Evolutionary conservation across 1,140 invertebrate species (phyloP), one percentile per base, ranked within the genome.

Genomic region (Diplogasteroides magnus): DNA sequence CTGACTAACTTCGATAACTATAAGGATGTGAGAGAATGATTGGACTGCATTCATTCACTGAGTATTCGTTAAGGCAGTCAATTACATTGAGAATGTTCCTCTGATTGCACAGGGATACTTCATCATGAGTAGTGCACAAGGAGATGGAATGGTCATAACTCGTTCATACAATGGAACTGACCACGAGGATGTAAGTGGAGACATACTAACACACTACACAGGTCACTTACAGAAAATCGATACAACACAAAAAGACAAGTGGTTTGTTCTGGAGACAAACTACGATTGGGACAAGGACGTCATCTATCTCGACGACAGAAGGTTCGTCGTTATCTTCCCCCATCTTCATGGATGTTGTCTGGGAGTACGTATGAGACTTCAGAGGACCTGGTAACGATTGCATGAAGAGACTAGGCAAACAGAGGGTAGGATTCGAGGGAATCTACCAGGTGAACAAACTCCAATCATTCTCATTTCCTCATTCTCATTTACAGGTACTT

Each of bases 311-410:
- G 68, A 69, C 31, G 68, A 69, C 64, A 32, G 68, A 68, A 26
- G 31, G 64, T 65, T 11, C 6, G 37, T 19, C 6, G 6, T 48
- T 11, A 6, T 48, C 6, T 19, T 48, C 6, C 6, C 37, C 6
- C 37, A 11, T 48, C 37, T 11, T 6, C 37, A 48, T 48, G 37
- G 37, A 48, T 48, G 59, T 11, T 28, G 3, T 63, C 25, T 28
- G 2, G 6, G 37, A 11, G 19, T 48, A 48, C 23, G 11, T 2
- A 63, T n/a, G 25, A 31, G 13, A 48, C 26, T 65, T 65, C 62
- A 87, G 87, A 86, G 79, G 84, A 3, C 71, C 71, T 19, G 71
- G 69, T 2, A 81, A 84, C 61, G 80, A 75, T 6, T 88, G 87
- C 76, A 71, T 71, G 69, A 48, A 71, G 29, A 25, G 26, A n/a